Percentiles rank a stretch among this genome's conserved stretches.
Conservation (phyloP, 2,888 invertebrate genomes). For the Malachius bipustulatus region DNA sequence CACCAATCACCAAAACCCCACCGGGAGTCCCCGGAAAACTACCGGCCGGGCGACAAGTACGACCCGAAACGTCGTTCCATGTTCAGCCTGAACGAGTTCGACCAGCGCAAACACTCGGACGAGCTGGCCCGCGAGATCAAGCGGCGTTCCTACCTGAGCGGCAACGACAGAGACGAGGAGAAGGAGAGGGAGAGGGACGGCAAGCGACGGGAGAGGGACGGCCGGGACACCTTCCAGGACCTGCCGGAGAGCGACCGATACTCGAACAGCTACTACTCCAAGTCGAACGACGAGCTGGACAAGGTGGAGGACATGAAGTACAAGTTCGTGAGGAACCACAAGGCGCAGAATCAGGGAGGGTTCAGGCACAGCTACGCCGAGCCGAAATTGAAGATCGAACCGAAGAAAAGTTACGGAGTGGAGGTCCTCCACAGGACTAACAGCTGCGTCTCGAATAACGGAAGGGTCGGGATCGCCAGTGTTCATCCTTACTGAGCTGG, state of each 20-base stretch:
- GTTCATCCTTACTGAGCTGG: constrained; percentile 36
- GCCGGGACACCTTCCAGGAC: constrained; percentile 35
- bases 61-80: constrained; percentile 36
- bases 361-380: constrained; percentile 57
- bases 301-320: constrained; percentile 26
- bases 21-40: too few species aligned
- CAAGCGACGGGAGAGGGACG: constrained; percentile 10
- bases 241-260: constrained; percentile 43
- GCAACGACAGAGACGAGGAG: constrained; percentile 22
- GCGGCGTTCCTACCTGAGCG: constrained; percentile 35
- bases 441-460: constrained; percentile 34
- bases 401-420: constrained; percentile 29
- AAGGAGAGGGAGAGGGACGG: constrained; percentile 20
- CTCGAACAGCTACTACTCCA: constrained; percentile 34
- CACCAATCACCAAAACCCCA: constrained; percentile 30
- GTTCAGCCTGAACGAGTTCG: constrained; percentile 38
- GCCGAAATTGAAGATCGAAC: constrained; percentile 42
- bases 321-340: constrained; percentile 30
- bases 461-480: constrained; percentile 36
- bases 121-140: constrained; percentile 40
- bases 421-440: constrained; percentile 36
- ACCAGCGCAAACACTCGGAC: constrained; percentile 36
- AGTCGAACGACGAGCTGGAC: constrained; percentile 30
- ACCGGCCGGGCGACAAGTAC: constrained; percentile 27
- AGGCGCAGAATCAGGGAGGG: constrained; percentile 25